A percentile compares a stretch with the other conserved stretches of the same genome.
Conservation (phyloP, 2,888 invertebrate species). For the Eucera pruinosa region DNA sequence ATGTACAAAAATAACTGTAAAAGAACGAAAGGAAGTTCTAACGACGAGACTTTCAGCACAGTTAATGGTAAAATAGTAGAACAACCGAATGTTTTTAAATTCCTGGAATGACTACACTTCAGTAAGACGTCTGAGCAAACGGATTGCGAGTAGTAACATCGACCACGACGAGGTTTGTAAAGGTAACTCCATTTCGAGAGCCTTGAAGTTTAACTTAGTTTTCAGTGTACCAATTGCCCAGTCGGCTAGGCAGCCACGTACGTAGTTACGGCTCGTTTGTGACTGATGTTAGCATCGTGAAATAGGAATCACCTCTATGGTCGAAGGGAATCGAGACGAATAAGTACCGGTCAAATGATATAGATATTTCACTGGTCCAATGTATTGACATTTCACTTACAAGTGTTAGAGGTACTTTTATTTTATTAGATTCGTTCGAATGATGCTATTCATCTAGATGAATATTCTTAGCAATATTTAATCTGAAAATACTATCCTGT, state of each 20-base stretch:
- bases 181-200: conserved; percentile 54
- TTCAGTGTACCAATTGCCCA: conserved; percentile 47
- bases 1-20: too few species aligned
- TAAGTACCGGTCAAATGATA: conserved; percentile 29
- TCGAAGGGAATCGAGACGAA: conserved; percentile 33
- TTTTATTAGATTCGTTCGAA: neutral
- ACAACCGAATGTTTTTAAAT: neutral
- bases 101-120: neutral
- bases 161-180: conserved; percentile 20
- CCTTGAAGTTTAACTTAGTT: conserved; percentile 60
- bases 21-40: too few species aligned
- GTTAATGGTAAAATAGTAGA: neutral
- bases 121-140: conserved; percentile 2
- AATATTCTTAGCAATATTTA: neutral
- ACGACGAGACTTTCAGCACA: neutral
- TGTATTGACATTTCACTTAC: neutral
- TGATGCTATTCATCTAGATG: neutral
- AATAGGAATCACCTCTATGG: conserved; percentile 28
- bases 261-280: conserved; percentile 63
- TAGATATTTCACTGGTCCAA: conserved; percentile 16
- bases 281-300: conserved; percentile 49
- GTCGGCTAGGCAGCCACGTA: conserved; percentile 26
- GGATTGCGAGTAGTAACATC: conserved; percentile 5
- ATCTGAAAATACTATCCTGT: neutral
- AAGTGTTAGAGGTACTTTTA: neutral